phyloP scores from a whole-genome alignment of 1,140 invertebrate species.

The Leguminivora glycinivorella region DNA sequence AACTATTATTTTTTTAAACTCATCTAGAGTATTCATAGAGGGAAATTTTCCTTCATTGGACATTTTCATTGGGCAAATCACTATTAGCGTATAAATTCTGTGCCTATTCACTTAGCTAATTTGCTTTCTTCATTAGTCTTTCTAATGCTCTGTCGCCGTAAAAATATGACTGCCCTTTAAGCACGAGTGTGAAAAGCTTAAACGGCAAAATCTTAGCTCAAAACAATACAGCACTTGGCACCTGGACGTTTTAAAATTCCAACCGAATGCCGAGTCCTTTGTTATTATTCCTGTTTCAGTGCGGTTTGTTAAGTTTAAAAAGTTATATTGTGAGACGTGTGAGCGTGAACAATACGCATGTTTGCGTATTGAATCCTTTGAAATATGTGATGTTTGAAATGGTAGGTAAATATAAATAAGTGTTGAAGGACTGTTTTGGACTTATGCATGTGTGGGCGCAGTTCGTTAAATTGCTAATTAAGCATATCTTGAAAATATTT shows the following conservation, averaged over 20 bases:
- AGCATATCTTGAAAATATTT: too few relatives aligned
- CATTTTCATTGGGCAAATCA: too few relatives aligned
- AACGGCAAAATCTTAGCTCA: background rate
- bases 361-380: conserved; percentile 8
- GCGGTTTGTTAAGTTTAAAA: background rate
- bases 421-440: background rate
- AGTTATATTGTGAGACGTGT: background rate
- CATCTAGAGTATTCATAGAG: too few relatives aligned
- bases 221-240: conserved; percentile 22
- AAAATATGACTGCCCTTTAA: background rate
- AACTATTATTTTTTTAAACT: too few relatives aligned
- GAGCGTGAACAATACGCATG: background rate
- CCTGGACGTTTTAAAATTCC: conserved; percentile 22
- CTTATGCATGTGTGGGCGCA: too few relatives aligned
- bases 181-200: background rate
- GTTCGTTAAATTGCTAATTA: too few relatives aligned
- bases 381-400: background rate
- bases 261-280: background rate
- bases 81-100: too few relatives aligned
- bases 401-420: background rate
- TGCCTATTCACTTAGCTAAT: background rate
- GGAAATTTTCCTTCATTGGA: too few relatives aligned
- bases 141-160: background rate
- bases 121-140: background rate
- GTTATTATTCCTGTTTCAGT: conserved; percentile 3